A percentile compares a stretch with the other conserved stretches of the same genome.
These are phyloP conservation scores for Stichodactyla helianthus DNA, from an alignment of 64 coral and sea anemone species.

Conservation along the genomic window DNA sequence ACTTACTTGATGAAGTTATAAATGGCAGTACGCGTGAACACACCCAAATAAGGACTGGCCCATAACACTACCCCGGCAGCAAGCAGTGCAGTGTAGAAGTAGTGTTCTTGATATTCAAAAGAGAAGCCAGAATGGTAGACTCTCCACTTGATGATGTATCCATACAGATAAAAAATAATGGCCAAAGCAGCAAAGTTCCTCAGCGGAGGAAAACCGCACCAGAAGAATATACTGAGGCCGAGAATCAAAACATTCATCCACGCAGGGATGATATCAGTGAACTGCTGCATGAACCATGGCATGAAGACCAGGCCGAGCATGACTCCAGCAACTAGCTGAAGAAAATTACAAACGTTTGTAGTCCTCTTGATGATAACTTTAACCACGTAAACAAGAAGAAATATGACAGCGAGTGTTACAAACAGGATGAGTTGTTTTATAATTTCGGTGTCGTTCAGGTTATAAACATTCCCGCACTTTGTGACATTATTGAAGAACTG, in stretches of 20 bases:
- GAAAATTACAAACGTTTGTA: neutral
- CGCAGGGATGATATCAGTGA: neutral
- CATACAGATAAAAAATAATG: constrained; percentile 42
- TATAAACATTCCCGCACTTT: constrained; percentile 11
- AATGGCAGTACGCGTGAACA: constrained; percentile 30
- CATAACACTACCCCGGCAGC: constrained; percentile 33
- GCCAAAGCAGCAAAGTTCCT: constrained; percentile 24
- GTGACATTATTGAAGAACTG: neutral
- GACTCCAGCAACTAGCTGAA: constrained; percentile 24
- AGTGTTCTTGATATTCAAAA: neutral
- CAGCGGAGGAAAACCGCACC: constrained; percentile 49
- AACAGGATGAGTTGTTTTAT: constrained; percentile 32
- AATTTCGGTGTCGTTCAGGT: constrained; percentile 15
- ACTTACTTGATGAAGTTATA: constrained; percentile 58
- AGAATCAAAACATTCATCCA: constrained; percentile 36
- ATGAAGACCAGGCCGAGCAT: constrained; percentile 23
- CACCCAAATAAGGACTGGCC: constrained; percentile 47
- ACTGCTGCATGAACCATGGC: constrained; percentile 53
- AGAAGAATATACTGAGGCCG: constrained; percentile 50
- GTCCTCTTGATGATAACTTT: neutral
- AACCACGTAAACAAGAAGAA: constrained; percentile 15
- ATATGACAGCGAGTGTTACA: constrained; percentile 19
- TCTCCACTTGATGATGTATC: constrained; percentile 51
- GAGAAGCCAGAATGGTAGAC: constrained; percentile 26
- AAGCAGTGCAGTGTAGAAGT: constrained; percentile 30